Evolutionary conservation across 2,113 vertebrate genomes (phyloP).

Genomic region (Tamias sibiricus): DNA sequence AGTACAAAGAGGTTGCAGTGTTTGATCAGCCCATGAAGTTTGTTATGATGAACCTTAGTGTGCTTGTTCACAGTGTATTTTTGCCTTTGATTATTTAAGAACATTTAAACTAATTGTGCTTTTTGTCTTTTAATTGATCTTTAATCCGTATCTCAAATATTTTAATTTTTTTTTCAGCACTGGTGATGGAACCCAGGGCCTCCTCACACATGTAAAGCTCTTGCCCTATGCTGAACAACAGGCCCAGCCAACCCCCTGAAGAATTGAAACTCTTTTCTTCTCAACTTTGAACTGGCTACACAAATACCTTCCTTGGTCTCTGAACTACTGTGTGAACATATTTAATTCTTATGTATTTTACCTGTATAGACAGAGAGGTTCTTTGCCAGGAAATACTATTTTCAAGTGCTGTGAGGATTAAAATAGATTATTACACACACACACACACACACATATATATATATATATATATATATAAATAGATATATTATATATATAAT

Average conservation of each 20-base stretch:
- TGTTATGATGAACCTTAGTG: neutral
- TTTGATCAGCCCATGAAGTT: neutral
- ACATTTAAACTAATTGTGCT: neutral
- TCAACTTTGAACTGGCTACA: constrained; percentile 14
- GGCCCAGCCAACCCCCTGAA: neutral
- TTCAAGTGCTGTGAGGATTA: neutral
- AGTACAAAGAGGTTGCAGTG: neutral
- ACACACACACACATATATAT: too few relatives aligned
- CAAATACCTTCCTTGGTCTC: neutral
- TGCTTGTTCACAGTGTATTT: neutral
- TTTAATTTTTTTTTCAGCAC: neutral
- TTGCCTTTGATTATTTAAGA: neutral
- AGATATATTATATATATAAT: neutral
- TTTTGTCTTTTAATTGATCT: neutral
- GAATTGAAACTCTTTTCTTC: neutral
- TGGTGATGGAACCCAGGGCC: neutral
- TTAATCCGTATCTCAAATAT: constrained; percentile 10
- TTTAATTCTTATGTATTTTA: neutral
- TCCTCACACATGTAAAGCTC: neutral
- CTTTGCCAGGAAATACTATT: neutral
- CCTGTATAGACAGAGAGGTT: neutral
- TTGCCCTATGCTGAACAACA: neutral
- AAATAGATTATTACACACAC: too few relatives aligned
- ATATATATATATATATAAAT: too few relatives aligned
- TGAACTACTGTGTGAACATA: neutral